Evolutionary conservation across 2,797 vertebrate genomes (phyloP).

Genomic region (Steatocranus sp.): DNA sequence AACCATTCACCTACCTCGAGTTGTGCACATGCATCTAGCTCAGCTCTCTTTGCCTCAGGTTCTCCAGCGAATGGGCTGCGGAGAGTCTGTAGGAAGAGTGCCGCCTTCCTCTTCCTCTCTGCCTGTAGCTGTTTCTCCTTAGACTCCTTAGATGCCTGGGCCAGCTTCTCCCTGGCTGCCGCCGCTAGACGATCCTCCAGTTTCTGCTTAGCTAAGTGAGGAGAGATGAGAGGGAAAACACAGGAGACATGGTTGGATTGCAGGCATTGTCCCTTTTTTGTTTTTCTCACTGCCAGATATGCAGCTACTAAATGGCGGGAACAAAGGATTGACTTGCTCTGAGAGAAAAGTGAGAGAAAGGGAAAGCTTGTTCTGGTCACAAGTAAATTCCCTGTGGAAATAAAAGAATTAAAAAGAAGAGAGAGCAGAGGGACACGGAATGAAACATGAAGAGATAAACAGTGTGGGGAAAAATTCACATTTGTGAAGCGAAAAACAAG

Average conservation of each 20-base stretch:
- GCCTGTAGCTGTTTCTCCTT: conserved; percentile 98
- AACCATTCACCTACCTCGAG: conserved; percentile 72
- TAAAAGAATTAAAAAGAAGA: not conserved
- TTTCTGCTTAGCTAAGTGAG: conserved; percentile 88
- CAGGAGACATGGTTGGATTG: not conserved
- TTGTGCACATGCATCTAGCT: conserved; percentile 72
- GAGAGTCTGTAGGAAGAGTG: conserved; percentile 91
- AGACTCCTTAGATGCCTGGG: conserved; percentile 96
- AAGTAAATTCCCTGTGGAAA: not conserved
- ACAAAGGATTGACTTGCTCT: not conserved
- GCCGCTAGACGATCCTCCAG: conserved; percentile 94
- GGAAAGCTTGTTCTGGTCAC: not conserved
- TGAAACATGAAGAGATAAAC: not conserved
- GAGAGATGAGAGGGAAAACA: conserved; percentile 4
- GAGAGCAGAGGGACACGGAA: not conserved
- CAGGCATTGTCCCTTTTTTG: not conserved
- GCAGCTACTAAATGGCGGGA: not conserved
- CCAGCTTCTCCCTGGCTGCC: conserved; percentile 94
- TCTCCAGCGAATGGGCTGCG: conserved; percentile 80
- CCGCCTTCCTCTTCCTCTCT: conserved; percentile 94
- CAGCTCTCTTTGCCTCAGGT: conserved; percentile 77
- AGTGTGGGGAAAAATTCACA: not conserved
- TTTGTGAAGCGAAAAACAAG: not conserved
- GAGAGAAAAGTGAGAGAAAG: not conserved
- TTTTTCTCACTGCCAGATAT: not conserved